Conservation (phyloP, 1,140 invertebrate species). For the Drosophila orosa region DNA sequence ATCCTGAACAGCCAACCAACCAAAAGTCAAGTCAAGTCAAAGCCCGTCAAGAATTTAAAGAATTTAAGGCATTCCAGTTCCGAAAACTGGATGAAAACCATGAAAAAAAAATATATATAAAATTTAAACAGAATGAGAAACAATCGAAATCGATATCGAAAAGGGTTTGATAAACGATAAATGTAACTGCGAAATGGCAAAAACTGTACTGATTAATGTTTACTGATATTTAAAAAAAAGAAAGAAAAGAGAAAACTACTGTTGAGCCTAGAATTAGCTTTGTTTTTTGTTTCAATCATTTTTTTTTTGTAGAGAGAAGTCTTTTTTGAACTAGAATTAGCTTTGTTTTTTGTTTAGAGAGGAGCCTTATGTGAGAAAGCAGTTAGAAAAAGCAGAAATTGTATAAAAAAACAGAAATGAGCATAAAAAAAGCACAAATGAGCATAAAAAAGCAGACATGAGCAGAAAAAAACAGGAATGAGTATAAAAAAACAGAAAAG, state of each 20-base stretch:
- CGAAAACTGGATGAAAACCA: constrained; percentile 48
- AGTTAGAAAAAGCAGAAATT: too few species aligned
- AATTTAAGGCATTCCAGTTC: constrained; percentile 44
- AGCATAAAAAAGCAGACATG: neutral
- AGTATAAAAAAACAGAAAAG: neutral
- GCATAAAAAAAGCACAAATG: too few species aligned
- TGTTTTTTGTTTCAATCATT: constrained; percentile 9
- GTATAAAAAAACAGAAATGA: too few species aligned
- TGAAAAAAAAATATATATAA: neutral
- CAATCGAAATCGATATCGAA: constrained; percentile 37
- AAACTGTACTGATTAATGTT: constrained; percentile 69
- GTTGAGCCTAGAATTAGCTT: constrained; percentile 58
- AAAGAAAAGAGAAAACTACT: constrained; percentile 37
- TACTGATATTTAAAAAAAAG: constrained; percentile 33
- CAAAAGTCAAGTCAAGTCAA: constrained; percentile 19
- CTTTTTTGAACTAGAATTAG: too few species aligned
- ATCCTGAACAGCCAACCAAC: constrained; percentile 33
- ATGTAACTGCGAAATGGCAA: constrained; percentile 43
- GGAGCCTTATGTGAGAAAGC: too few species aligned
- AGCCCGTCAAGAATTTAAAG: constrained; percentile 2
- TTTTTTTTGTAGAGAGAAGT: neutral
- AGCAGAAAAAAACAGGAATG: too few species aligned
- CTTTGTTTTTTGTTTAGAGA: too few species aligned
- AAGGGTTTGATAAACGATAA: constrained; percentile 22
- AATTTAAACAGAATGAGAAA: neutral